phyloP scores from a whole-genome alignment of 1,140 invertebrate genomes.

The Drosophila pachea region DNA sequence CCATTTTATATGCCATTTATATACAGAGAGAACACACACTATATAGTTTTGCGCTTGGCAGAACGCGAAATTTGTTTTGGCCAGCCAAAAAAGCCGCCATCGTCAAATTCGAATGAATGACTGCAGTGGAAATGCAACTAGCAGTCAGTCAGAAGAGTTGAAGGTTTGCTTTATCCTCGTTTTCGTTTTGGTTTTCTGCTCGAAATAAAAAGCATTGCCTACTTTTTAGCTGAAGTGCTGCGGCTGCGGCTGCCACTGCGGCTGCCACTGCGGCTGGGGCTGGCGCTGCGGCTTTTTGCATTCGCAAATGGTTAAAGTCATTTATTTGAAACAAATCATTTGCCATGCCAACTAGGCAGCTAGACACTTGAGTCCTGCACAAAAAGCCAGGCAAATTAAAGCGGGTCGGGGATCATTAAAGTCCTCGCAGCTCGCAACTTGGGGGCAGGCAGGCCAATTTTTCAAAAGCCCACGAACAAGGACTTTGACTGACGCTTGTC shows the following conservation, averaged over 20 bases:
- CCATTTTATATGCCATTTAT: conserved; percentile 37
- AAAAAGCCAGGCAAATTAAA: conserved; percentile 63
- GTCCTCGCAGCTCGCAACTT: conserved; percentile 1
- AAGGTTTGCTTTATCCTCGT: conserved; percentile 2
- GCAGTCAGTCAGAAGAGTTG: conserved; percentile 46
- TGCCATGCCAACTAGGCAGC: conserved; percentile 49
- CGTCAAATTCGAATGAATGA: conserved; percentile 66
- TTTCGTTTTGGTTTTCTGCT: conserved; percentile 20
- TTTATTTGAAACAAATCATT: conserved; percentile 75
- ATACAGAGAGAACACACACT: conserved; percentile 7
- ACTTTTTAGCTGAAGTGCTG: conserved; percentile 66
- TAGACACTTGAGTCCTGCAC: conserved; percentile 21
- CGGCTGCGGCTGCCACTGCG: conserved; percentile 38
- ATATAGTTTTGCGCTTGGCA: conserved; percentile 56
- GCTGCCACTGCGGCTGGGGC: conserved; percentile 44
- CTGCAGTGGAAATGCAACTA: conserved; percentile 70
- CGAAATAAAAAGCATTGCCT: conserved; percentile 58
- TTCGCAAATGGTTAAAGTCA: conserved; percentile 70
- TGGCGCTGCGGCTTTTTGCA: conserved; percentile 53
- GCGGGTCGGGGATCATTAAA: conserved; percentile 36
- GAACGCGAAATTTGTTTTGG: conserved; percentile 58
- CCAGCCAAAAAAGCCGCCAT: conserved; percentile 43
- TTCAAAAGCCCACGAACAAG: conserved; percentile 54
- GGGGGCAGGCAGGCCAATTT: conserved; percentile 52
- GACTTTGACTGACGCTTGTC: conserved; percentile 75